Conservation (phyloP, 2,797 vertebrate species). For the Hozukius guyotensis region DNA sequence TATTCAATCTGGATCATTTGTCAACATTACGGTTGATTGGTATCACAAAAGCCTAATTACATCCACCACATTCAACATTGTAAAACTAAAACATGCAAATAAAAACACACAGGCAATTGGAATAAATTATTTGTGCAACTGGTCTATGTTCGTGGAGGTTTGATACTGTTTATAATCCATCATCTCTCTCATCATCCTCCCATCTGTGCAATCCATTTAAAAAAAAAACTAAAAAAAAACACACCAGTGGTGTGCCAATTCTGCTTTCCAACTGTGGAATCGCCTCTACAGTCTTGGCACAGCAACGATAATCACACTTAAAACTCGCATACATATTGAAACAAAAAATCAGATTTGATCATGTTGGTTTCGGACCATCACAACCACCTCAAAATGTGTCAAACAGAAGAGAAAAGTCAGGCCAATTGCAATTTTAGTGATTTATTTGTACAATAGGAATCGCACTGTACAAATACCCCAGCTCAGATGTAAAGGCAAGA, state of each 20-base stretch:
- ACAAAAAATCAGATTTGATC: not conserved
- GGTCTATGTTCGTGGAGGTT: not conserved
- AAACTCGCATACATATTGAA: slow-evolving; percentile 13
- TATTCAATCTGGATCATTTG: not conserved
- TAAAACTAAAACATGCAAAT: not conserved
- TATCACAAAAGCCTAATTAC: not conserved
- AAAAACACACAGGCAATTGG: not conserved
- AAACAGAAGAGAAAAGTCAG: slow-evolving; percentile 25
- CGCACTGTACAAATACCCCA: slow-evolving; percentile 77
- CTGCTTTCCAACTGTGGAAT: slow-evolving; percentile 27
- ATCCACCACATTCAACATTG: not conserved
- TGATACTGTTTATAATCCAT: not conserved
- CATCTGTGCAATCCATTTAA: slow-evolving; percentile 59
- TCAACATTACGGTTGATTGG: not conserved
- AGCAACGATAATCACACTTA: slow-evolving; percentile 4
- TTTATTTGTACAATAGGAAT: slow-evolving; percentile 86
- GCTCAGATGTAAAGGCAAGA: slow-evolving; percentile 71
- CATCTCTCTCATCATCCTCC: slow-evolving; percentile 11
- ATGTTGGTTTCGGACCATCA: not conserved
- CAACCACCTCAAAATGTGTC: not conserved
- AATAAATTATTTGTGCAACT: not conserved
- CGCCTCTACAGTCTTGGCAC: slow-evolving; percentile 25
- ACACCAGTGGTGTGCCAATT: slow-evolving; percentile 25
- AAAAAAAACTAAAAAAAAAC: slow-evolving; percentile 8
- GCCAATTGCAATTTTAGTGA: slow-evolving; percentile 78